Evolutionary conservation across 2,888 invertebrate species (phyloP), one percentile per base, ranked within the genome.

Genomic region (Amphipoea lucens): DNA sequence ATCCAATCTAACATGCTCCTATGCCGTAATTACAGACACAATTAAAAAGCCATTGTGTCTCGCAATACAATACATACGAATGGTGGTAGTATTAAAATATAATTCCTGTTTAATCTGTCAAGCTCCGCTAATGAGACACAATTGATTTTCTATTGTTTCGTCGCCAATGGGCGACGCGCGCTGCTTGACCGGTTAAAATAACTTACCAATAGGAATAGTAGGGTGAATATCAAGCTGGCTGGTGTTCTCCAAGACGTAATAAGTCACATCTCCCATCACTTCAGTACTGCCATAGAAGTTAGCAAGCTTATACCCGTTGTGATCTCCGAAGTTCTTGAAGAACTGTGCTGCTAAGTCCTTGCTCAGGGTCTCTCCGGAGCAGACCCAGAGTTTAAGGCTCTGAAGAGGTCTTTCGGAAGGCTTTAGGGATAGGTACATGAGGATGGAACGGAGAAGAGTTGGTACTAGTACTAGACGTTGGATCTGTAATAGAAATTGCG

Each of bases 281-380:
- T 99, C 99, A 0, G 99, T 99, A 87, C 99, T 98, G 0, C 99
- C 99, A 91, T 99, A 99, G 92, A 99, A 99, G 92, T 99, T 99
- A 75, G 98, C 98, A 65, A 99, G 95, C 29, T 97, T 96, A 83
- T 98, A 98, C 0, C 95, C 95, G 2, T 96, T 94, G 17, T 97
- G 97, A 77, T 97, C 97, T n/a, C 97, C 96, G 86, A 98, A 98
- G 85, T 98, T 97, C 60, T 97, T 96, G 93, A 98, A 98, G 96
- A 99, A 99, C 89, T 98, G 97, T 63, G 97, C 95, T 0, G 98
- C 98, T 57, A 99, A 94, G 0, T 98, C 97, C 11, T 98, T 97
- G 23, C 98, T 97, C 0, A 99, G 96, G 0, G 98, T 98, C 93
- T 99, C 99, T 0, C 99, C 99, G 1, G 99, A 99, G 90, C 99